Evolutionary conservation across 2,888 invertebrate species (phyloP), one percentile per base, ranked within the genome.

Genomic region (Octodonta nipae): DNA sequence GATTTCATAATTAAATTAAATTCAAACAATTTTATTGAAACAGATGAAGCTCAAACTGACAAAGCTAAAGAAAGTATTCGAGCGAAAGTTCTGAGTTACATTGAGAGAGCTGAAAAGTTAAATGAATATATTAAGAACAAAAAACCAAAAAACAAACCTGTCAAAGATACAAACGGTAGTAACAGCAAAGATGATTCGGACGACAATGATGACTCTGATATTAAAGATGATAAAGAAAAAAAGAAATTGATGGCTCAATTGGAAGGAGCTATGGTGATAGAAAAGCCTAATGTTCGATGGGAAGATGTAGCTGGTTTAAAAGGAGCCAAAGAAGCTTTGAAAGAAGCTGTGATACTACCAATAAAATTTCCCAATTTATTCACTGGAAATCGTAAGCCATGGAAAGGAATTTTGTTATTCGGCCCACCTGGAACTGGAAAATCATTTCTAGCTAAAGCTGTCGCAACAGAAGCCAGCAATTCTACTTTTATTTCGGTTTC

Each of bases 351-450:
- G 13, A 96, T 99, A 51, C 65, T 99, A 48, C 98, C 98, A 1
- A 96, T 98, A 41, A 89, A 91, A 58, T 98, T 98, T 58, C 98
- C 98, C 14, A 95, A 98, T 62, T 67, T 98, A 11, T 98, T 98
- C 57, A 95, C 92, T 35, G 98, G 96, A 4, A 95, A 95, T 60
- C 74, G 96, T 52, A 89, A 92, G 61, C 96, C 98, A 8, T 98
- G 96, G 96, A 89, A 91, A 64, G 96, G 98, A 45, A 98, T 98
- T 48, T 65, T 98, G 13, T 66, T 98, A 7, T 98, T 95, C 66
- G 96, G 98, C 67, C 98, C 98, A 26, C 98, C 98, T 52, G 98
- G 98, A 66, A 99, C 98, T 40, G 98, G 98, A 66, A 98, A 98
- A 73, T 96, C 98, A 13, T 98, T 85, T 61, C 67, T 99, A 53